These are phyloP conservation scores for Ptychodera flava DNA, from an alignment of 35 echinoderm and acorn worm species.

Conservation along the genomic window DNA sequence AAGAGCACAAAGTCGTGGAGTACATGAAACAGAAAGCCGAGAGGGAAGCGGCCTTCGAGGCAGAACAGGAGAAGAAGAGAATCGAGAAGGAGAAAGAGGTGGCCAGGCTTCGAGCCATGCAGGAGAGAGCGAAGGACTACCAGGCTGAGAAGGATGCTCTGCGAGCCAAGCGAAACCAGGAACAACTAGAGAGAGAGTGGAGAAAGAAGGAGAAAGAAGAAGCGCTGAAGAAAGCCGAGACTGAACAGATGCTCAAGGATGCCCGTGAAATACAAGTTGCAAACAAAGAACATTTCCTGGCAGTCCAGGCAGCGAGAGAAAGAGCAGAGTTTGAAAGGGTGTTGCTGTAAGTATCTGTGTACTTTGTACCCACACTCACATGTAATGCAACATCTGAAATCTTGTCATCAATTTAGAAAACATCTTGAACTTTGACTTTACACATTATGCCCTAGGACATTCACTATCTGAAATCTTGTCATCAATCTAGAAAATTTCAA, in stretches of 20 bases:
- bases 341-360: conserved; percentile 74
- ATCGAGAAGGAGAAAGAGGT: conserved; percentile 96
- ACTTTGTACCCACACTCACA: no score
- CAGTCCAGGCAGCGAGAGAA: conserved; percentile 85
- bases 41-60: conserved; percentile 90
- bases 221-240: conserved; percentile 86
- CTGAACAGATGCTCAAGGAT: conserved; percentile 82
- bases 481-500: no score
- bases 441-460: no score
- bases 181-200: conserved; percentile 87
- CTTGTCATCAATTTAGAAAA: no score
- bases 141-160: conserved; percentile 95
- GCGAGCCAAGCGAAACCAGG: conserved; percentile 92
- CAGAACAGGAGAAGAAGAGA: conserved; percentile 68
- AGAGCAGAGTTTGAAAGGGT: conserved; percentile 95
- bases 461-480: no score
- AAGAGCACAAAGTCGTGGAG: conserved; percentile 86
- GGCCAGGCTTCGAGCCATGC: conserved; percentile 80
- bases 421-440: no score
- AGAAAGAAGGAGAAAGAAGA: conserved; percentile 79
- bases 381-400: no score
- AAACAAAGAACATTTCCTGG: conserved; percentile 97
- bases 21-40: conserved; percentile 90
- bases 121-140: conserved; percentile 96
- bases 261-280: conserved; percentile 71